Base-by-base conservation (phyloP, 2,888 invertebrate genomes). In the Lottia scabra region DNA sequence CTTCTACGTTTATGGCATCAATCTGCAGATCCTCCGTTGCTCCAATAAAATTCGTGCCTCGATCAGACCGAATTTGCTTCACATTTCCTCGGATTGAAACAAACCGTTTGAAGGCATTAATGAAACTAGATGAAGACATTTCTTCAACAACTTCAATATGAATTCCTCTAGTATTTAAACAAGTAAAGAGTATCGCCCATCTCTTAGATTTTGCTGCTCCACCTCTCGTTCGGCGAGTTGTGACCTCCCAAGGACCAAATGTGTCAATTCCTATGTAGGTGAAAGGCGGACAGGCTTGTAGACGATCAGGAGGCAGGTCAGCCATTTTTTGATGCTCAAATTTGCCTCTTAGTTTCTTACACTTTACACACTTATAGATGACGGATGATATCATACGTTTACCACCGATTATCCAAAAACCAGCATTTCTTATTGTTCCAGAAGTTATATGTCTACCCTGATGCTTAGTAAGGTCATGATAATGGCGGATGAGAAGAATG, bases 41-140 rank as follows among this genome's bases (percentile, higher is more conserved):
- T 13, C 75, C 79, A n/a, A 78, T 72, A 73, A 79, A 79, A 30
- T 79, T 79, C 15, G 79, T 72, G 19, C 76, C 76, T 10, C 74
- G 44, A 63, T 79, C 79, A 10, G 78, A 78, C 12, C 77, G 62
- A 19, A 75, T 65, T 13, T 68, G 15, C 43, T 70, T 68, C 10
- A 74, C 77, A 4, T 72, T 72, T 10, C 75, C 77, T 12, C 75
- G 30, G 70, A 70, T 2, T 5, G 63, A 68, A 1, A 68, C 45
- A 38, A 68, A 68, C 2, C 63, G 68, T 38, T 43, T n/a, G 1
- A 63, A 62, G 19, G 68, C 68, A n/a, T 68, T 68, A 43, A 68
- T 70, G 44, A 70, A 70, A 16, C 64, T 67, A 5, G 43, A 48
- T 16, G 48, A 27, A 16, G n/a, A 19, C 48, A 48, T 48, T 8